Evolutionary conservation across 2,113 vertebrate genomes (phyloP).

Genomic region (Cephalopterus ornatus): DNA sequence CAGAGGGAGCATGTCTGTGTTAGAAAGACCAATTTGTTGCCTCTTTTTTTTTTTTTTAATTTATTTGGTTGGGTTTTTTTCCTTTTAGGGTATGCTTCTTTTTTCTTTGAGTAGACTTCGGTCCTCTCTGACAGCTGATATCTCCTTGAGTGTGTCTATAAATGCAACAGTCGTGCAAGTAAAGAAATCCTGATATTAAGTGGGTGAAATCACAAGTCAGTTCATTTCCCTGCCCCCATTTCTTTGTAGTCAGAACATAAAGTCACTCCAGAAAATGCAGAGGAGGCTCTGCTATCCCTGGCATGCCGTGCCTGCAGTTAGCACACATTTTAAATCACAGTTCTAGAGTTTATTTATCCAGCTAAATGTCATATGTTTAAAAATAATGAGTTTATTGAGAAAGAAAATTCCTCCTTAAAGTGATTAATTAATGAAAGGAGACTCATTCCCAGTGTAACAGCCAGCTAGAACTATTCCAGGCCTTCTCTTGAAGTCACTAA

Average conservation of each 20-base stretch:
- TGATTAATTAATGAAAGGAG: constrained; percentile 57
- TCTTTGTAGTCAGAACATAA: constrained; percentile 41
- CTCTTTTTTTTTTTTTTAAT: not conserved
- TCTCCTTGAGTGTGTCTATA: not conserved
- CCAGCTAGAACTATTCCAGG: constrained; percentile 48
- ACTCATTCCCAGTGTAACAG: constrained; percentile 21
- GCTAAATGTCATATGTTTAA: constrained; percentile 53
- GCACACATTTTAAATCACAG: constrained; percentile 42
- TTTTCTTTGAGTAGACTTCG: not conserved
- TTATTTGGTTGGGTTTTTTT: not conserved
- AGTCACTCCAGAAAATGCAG: constrained; percentile 52
- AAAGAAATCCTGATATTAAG: not conserved
- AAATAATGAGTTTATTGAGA: constrained; percentile 55
- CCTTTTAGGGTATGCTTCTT: not conserved
- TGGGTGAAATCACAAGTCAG: constrained; percentile 17
- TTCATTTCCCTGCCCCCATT: not conserved
- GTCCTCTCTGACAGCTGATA: not conserved
- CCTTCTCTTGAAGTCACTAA: constrained; percentile 41
- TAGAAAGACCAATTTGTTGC: not conserved
- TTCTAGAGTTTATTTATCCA: constrained; percentile 37
- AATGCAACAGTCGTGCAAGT: not conserved
- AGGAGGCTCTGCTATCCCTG: constrained; percentile 41
- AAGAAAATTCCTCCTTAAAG: constrained; percentile 9
- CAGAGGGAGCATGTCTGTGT: not conserved
- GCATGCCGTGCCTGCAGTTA: not conserved